Evolutionary conservation across 2,113 vertebrate genomes (phyloP).

Genomic region (Pseudonaja textilis): DNA sequence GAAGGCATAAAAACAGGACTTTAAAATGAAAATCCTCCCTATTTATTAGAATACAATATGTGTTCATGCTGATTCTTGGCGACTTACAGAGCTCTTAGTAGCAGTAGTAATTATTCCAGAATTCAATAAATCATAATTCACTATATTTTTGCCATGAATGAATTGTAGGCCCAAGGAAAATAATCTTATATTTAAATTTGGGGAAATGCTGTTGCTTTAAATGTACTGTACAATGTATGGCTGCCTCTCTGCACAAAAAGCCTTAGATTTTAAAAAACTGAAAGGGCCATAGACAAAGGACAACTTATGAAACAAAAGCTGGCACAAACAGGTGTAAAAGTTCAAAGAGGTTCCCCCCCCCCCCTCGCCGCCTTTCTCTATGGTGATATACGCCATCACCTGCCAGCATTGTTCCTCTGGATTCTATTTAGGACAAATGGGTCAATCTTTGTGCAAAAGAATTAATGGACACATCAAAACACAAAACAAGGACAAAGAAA

Average conservation of each 20-base stretch:
- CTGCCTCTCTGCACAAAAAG: neutral
- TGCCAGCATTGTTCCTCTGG: neutral
- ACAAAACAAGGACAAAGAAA: neutral
- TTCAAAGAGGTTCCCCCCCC: neutral
- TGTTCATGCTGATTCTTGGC: neutral
- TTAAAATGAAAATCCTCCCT: neutral
- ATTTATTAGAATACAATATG: neutral
- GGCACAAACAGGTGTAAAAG: neutral
- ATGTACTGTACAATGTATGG: neutral
- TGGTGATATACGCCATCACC: neutral
- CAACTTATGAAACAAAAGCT: neutral
- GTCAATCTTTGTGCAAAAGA: neutral
- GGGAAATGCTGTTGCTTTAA: neutral
- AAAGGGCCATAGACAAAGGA: neutral
- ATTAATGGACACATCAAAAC: neutral
- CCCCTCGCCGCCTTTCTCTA: neutral
- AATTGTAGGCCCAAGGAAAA: neutral
- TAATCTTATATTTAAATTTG: neutral
- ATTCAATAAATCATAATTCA: neutral
- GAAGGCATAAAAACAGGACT: neutral
- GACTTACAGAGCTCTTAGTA: neutral
- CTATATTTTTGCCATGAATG: neutral
- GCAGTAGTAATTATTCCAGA: neutral
- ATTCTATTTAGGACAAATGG: neutral
- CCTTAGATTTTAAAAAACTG: neutral